Evolutionary conservation across 1,140 invertebrate genomes (phyloP).

Genomic region (Calephelis nemesis): DNA sequence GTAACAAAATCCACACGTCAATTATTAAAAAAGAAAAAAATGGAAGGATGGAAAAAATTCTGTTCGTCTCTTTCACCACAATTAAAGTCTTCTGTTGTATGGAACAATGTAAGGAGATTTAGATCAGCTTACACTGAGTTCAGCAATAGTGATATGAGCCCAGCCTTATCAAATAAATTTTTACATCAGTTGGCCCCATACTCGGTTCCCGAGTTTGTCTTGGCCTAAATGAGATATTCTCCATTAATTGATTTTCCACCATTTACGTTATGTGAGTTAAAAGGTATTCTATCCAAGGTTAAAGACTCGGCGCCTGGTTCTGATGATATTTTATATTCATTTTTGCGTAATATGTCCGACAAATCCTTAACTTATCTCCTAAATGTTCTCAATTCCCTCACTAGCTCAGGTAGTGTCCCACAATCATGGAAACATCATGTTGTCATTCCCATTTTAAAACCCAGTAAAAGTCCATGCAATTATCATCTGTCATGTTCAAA

Average conservation of each 20-base stretch:
- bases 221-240: not conserved
- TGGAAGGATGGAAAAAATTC: too few species aligned
- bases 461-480: slow-evolving; percentile 30
- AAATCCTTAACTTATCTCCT: too few species aligned
- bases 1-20: too few species aligned
- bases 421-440: slow-evolving; percentile 36
- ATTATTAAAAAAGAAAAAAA: too few species aligned
- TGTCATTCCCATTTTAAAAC: slow-evolving; percentile 38
- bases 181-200: slow-evolving; percentile 12
- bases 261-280: too few species aligned
- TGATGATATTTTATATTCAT: too few species aligned
- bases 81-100: slow-evolving; percentile 21
- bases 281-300: too few species aligned
- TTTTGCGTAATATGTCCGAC: too few species aligned
- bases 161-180: slow-evolving; percentile 7
- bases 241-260: not conserved
- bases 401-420: too few species aligned
- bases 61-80: too few species aligned
- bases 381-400: too few species aligned
- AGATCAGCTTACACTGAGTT: slow-evolving; percentile 15
- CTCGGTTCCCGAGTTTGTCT: not conserved
- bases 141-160: not conserved
- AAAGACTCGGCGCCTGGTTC: too few species aligned
- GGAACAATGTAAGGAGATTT: slow-evolving; percentile 28
- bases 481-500: slow-evolving; percentile 35